Percentiles rank a stretch among this genome's conserved stretches.
These are phyloP conservation scores for Hirtodrosophila trivittata DNA, from an alignment of 2,888 invertebrate genomes.

Conservation along the genomic window DNA sequence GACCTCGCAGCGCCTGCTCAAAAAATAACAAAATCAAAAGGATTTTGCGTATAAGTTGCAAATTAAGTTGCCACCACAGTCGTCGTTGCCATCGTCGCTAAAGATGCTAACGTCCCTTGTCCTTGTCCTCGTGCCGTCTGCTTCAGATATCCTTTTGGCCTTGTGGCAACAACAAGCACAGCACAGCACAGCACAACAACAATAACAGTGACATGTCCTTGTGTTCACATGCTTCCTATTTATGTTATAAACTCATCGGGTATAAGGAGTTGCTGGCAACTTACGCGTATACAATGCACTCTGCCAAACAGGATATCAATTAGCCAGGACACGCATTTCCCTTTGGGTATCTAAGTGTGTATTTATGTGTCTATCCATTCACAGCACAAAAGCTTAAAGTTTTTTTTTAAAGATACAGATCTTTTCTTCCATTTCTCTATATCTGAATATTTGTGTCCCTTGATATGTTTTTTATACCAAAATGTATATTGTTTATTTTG, in stretches of 20 bases:
- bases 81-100: constrained; percentile 15
- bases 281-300: constrained; percentile 8
- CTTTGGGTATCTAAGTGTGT: no score
- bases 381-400: no score
- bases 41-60: constrained; percentile 79
- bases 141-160: constrained; percentile 68
- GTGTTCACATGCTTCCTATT: constrained; percentile 44
- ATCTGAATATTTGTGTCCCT: no score
- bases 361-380: no score
- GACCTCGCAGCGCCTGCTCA: constrained; percentile 23
- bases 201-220: constrained; percentile 28
- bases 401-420: no score
- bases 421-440: no score
- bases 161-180: constrained; percentile 49
- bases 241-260: constrained; percentile 37
- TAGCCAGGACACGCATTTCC: not conserved
- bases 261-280: constrained; percentile 8
- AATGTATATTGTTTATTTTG: no score
- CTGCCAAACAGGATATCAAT: not conserved
- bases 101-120: constrained; percentile 38
- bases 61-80: constrained; percentile 67
- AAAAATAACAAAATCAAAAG: constrained; percentile 77
- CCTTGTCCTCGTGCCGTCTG: constrained; percentile 44
- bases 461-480: no score
- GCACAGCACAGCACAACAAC: constrained; percentile 3